Conservation (phyloP, 2,888 invertebrate species). For the Lagria hirta region DNA sequence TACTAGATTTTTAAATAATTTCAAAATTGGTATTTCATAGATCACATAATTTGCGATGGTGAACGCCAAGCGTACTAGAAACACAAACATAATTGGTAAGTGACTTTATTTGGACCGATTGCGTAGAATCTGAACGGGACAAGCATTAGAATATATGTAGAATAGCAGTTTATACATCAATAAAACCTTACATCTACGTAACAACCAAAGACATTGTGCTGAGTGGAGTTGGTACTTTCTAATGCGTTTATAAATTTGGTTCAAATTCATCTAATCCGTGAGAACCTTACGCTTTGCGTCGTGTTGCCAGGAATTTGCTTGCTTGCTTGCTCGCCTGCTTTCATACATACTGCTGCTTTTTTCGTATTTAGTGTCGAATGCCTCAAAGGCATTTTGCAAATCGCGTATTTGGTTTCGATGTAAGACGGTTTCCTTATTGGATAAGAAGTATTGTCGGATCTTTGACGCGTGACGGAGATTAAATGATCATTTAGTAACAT, state of each 20-base stretch:
- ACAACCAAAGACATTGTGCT: constrained; percentile 23
- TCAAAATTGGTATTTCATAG: too few species aligned
- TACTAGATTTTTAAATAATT: too few species aligned
- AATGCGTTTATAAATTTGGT: constrained; percentile 38
- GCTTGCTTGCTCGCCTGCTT: constrained; percentile 9
- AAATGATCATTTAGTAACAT: too few species aligned
- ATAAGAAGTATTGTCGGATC: too few species aligned
- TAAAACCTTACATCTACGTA: constrained; percentile 18
- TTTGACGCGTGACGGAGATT: too few species aligned
- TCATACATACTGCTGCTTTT: too few species aligned
- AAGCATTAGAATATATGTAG: constrained; percentile 34
- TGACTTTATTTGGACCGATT: constrained; percentile 16
- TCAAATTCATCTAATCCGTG: constrained; percentile 37
- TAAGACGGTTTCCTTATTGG: constrained; percentile 15
- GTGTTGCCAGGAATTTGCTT: constrained; percentile 9
- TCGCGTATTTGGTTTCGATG: constrained; percentile 24
- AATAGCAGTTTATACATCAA: constrained; percentile 26
- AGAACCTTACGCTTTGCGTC: constrained; percentile 27
- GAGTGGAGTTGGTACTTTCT: constrained; percentile 31
- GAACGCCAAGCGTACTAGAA: constrained; percentile 17
- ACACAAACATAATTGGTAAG: constrained; percentile 17
- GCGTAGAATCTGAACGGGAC: constrained; percentile 28
- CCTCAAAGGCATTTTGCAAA: constrained; percentile 31
- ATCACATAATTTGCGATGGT: too few species aligned
- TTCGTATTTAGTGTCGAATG: constrained; percentile 18